Evolutionary conservation across 92 coral and sea anemone species (phyloP).

Genomic region (Actinostola sp.): DNA sequence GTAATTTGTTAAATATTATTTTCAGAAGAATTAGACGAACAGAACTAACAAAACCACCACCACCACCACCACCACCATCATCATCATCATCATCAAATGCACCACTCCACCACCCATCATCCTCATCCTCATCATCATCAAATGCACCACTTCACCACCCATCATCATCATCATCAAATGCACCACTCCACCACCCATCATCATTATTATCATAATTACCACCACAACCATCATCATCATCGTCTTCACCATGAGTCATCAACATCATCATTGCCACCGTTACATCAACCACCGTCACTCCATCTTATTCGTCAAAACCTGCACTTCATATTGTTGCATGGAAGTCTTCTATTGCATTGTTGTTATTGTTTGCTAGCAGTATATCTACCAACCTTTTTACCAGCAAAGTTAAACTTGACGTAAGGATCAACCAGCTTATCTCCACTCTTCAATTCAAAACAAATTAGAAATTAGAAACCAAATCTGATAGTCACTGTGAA

Average conservation of each 20-base stretch:
- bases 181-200: neutral
- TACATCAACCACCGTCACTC: neutral
- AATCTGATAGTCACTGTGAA: neutral
- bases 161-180: too few relatives aligned
- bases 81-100: neutral
- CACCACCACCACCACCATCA: too few relatives aligned
- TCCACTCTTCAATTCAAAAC: slow-evolving; percentile 56
- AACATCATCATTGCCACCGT: neutral
- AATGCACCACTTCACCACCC: too few relatives aligned
- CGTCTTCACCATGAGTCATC: too few relatives aligned
- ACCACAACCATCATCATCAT: neutral
- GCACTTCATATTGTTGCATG: too few relatives aligned
- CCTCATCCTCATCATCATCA: too few relatives aligned
- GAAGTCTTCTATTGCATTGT: too few relatives aligned
- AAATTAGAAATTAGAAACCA: neutral
- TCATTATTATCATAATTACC: neutral
- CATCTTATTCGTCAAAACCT: too few relatives aligned
- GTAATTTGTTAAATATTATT: neutral
- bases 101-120: neutral
- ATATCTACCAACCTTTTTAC: slow-evolving; percentile 66
- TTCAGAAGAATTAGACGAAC: neutral
- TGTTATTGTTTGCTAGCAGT: too few relatives aligned
- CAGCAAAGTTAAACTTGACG: slow-evolving; percentile 77
- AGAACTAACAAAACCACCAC: too few relatives aligned
- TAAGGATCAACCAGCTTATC: slow-evolving; percentile 96